A percentile compares a stretch with the other conserved stretches of the same genome.
Conservation (phyloP, 1,140 invertebrate genomes). For the Eriocheir sinensis region DNA sequence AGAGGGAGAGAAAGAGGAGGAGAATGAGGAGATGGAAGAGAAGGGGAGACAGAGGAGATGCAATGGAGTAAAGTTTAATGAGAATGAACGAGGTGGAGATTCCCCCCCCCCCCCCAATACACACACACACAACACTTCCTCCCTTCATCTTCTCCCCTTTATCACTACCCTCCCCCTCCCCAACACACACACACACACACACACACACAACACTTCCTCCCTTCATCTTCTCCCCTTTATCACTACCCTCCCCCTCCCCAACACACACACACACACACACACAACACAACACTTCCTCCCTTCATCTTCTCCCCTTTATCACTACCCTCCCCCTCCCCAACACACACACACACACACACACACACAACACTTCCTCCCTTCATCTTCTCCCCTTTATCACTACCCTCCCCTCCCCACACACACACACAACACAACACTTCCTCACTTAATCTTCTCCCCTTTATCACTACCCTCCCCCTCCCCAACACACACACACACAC, state of each 20-base stretch:
- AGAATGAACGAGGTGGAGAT: neutral
- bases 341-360: conserved; percentile 26
- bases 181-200: conserved; percentile 5
- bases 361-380: neutral
- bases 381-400: too few species aligned
- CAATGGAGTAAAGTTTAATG: neutral
- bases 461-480: neutral
- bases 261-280: conserved; percentile 26
- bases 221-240: too few species aligned
- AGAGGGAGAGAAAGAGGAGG: conserved; percentile 33
- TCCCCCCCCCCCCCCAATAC: neutral
- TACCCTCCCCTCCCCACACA: neutral
- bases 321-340: too few species aligned
- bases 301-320: too few species aligned
- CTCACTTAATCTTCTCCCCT: too few species aligned
- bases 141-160: too few species aligned
- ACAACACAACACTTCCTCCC: too few species aligned
- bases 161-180: too few species aligned
- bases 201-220: neutral
- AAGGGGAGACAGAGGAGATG: neutral
- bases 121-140: neutral
- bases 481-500: too few species aligned
- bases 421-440: neutral
- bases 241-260: neutral
- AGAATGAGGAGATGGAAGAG: neutral